Conservation (phyloP, 2,888 invertebrate species). For the Caenorhabditis afra region DNA sequence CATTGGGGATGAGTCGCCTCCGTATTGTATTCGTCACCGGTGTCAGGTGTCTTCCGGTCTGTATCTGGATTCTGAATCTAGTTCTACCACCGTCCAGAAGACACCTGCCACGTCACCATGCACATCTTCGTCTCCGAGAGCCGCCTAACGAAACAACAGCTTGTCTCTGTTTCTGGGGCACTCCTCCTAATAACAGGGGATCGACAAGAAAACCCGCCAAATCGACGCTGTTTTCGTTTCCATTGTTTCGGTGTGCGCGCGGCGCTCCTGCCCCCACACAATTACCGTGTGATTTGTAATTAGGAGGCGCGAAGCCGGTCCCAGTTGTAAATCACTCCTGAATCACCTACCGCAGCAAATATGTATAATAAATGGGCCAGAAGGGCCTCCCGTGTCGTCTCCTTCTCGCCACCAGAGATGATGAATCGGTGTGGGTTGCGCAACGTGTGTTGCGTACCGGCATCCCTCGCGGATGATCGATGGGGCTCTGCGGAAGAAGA, state of each 20-base stretch:
- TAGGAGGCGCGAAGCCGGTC: slow-evolving; percentile 46
- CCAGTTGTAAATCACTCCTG: slow-evolving; percentile 37
- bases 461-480: slow-evolving; percentile 22
- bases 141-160: slow-evolving; percentile 47
- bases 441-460: slow-evolving; percentile 46
- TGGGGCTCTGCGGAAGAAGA: slow-evolving; percentile 27
- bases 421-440: slow-evolving; percentile 57
- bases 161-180: too few relatives aligned
- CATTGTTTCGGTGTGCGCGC: slow-evolving; percentile 17
- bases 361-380: slow-evolving; percentile 43
- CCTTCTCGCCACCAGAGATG: slow-evolving; percentile 45
- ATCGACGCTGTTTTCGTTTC: slow-evolving; percentile 32
- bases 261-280: slow-evolving; percentile 43
- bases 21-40: slow-evolving; percentile 32
- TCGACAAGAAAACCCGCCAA: slow-evolving; percentile 41
- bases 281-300: slow-evolving; percentile 47
- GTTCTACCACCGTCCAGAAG: not conserved
- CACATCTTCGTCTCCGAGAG: too few relatives aligned
- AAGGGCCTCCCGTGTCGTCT: slow-evolving; percentile 20
- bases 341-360: slow-evolving; percentile 20
- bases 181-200: slow-evolving; percentile 33
- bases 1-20: slow-evolving; percentile 33
- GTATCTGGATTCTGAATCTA: not conserved
- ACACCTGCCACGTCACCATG: slow-evolving; percentile 9
- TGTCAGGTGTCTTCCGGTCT: slow-evolving; percentile 39